Evolutionary conservation across 1,140 invertebrate species (phyloP).

Genomic region (Cardiocondyla obscurior): DNA sequence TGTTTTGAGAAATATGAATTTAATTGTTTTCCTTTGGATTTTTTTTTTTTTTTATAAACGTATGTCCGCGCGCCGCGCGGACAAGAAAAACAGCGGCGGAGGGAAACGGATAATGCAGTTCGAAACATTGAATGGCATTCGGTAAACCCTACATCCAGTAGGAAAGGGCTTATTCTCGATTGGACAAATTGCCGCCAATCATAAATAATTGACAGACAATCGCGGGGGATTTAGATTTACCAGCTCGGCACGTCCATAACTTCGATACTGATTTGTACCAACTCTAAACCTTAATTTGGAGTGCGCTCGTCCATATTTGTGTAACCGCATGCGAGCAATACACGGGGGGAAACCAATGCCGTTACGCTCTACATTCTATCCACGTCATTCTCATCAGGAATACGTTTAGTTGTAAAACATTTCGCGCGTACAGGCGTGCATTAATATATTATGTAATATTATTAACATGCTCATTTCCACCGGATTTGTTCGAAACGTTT

Average conservation of each 20-base stretch:
- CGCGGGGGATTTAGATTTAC: constrained; percentile 71
- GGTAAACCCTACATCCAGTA: constrained; percentile 68
- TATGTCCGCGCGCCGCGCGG: background rate
- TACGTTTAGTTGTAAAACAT: constrained; percentile 51
- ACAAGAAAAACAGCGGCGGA: constrained; percentile 1
- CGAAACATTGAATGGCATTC: constrained; percentile 65
- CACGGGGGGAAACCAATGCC: constrained; percentile 28
- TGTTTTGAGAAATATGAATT: constrained; percentile 26
- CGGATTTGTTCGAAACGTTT: constrained; percentile 1
- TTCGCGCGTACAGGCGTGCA: constrained; percentile 14
- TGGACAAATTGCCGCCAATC: constrained; percentile 78
- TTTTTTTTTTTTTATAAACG: constrained; percentile 22
- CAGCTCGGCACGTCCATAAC: constrained; percentile 64
- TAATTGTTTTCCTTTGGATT: constrained; percentile 37
- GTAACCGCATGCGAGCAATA: constrained; percentile 39
- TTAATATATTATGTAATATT: constrained; percentile 47
- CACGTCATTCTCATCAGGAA: constrained; percentile 44
- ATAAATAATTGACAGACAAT: constrained; percentile 81
- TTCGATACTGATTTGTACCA: constrained; percentile 65
- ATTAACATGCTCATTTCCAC: constrained; percentile 33
- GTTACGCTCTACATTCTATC: constrained; percentile 38
- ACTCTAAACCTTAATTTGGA: constrained; percentile 60
- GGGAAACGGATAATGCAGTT: constrained; percentile 67
- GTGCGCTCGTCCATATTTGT: constrained; percentile 41
- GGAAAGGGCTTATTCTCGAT: constrained; percentile 72